These are phyloP conservation scores for Diprion similis DNA, from an alignment of 1,140 invertebrate genomes.

Conservation along the genomic window DNA sequence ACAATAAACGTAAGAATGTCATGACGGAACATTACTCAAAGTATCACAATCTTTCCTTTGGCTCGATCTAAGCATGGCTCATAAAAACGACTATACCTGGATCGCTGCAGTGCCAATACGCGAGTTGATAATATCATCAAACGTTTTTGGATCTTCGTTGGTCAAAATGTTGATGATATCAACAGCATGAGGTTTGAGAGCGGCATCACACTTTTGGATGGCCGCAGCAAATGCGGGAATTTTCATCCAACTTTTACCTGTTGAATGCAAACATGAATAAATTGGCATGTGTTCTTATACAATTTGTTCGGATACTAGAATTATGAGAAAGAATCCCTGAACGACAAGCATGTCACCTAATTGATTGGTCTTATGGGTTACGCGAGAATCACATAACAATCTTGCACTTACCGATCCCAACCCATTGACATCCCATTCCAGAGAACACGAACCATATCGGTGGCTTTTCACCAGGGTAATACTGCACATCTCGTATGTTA, in stretches of 20 bases:
- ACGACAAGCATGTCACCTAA: too few relatives aligned
- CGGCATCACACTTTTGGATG: constrained; percentile 73
- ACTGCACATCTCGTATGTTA: constrained; percentile 60
- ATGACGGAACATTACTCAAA: too few relatives aligned
- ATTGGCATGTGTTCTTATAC: constrained; percentile 20
- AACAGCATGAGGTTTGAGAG: constrained; percentile 75
- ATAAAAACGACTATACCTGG: constrained; percentile 64
- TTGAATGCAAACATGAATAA: constrained; percentile 53
- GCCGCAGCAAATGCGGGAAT: constrained; percentile 69
- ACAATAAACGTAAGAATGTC: constrained; percentile 22
- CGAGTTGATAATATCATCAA: constrained; percentile 84
- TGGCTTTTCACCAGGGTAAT: constrained; percentile 66
- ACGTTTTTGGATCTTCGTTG: constrained; percentile 73
- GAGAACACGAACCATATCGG: constrained; percentile 90
- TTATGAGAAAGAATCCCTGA: too few relatives aligned
- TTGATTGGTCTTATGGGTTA: too few relatives aligned
- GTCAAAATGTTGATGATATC: constrained; percentile 84
- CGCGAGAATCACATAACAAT: constrained; percentile 53
- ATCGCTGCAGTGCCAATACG: constrained; percentile 90
- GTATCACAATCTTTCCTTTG: too few relatives aligned
- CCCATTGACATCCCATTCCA: constrained; percentile 91
- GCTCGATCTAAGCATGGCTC: not conserved
- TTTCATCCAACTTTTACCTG: constrained; percentile 63
- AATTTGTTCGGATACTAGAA: too few relatives aligned
- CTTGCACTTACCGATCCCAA: constrained; percentile 82